A percentile compares a stretch with the other conserved stretches of the same genome.
Evolutionary conservation across 2,797 vertebrate species (phyloP).

Genomic region (Botia kubotai): DNA sequence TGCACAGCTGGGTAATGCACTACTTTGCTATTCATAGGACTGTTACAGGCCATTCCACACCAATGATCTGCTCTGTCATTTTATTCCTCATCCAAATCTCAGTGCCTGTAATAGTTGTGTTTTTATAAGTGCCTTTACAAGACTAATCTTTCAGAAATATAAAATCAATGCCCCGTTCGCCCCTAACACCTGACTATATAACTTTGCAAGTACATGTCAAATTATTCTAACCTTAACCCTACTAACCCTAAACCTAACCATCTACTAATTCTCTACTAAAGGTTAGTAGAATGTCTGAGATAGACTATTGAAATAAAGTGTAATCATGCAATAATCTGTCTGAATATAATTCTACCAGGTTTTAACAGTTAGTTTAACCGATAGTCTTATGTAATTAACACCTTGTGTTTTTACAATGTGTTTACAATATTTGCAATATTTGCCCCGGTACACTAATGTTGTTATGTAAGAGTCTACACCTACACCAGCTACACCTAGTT

Average conservation of each 20-base stretch:
- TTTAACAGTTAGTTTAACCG: neutral
- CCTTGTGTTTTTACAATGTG: too few species aligned
- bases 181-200: too few species aligned
- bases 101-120: neutral
- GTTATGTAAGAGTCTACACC: neutral
- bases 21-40: neutral
- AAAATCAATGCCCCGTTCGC: constrained; percentile 9
- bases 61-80: neutral
- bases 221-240: too few species aligned
- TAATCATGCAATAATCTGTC: too few species aligned
- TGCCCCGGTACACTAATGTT: neutral
- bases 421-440: neutral
- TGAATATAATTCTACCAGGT: neutral
- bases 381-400: too few species aligned
- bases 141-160: constrained; percentile 30
- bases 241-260: too few species aligned
- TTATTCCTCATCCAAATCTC: neutral
- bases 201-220: too few species aligned
- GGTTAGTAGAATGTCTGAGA: too few species aligned
- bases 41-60: constrained; percentile 8
- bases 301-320: too few species aligned
- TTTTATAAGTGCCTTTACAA: constrained; percentile 5
- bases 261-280: too few species aligned
- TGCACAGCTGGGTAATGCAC: neutral
- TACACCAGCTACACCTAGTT: neutral